A percentile compares a stretch with the other conserved stretches of the same genome.
Evolutionary conservation across 2,113 vertebrate species (phyloP).

Genomic region (Trematomus loennbergii): DNA sequence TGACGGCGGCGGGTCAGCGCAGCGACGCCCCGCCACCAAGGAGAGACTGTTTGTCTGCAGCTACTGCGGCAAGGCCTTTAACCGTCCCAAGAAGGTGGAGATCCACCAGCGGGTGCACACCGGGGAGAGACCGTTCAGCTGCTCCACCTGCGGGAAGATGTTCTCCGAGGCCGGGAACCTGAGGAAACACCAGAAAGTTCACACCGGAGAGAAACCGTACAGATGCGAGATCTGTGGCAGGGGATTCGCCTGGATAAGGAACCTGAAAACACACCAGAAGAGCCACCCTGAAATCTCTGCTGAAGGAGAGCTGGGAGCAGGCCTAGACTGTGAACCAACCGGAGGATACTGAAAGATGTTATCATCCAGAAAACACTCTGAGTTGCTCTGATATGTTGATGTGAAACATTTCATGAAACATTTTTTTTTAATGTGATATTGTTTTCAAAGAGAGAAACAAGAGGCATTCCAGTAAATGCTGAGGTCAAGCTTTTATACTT

Average conservation of each 20-base stretch:
- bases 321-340: not conserved
- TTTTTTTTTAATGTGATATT: not conserved
- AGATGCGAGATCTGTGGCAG: constrained; percentile 76
- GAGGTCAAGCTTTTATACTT: not conserved
- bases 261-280: constrained; percentile 82
- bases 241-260: constrained; percentile 81
- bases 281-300: constrained; percentile 70
- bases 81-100: constrained; percentile 83
- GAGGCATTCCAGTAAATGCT: not conserved
- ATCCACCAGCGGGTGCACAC: constrained; percentile 84
- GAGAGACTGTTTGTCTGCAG: constrained; percentile 81
- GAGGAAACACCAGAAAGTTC: constrained; percentile 82
- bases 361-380: not conserved
- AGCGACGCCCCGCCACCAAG: constrained; percentile 41
- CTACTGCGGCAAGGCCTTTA: constrained; percentile 82
- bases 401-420: too few species aligned
- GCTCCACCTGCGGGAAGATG: constrained; percentile 81
- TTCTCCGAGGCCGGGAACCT: constrained; percentile 83
- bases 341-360: not conserved
- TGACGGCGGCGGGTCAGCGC: not conserved
- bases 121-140: constrained; percentile 82
- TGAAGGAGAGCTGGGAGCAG: constrained; percentile 12
- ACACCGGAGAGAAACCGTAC: constrained; percentile 81
- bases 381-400: not conserved
- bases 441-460: not conserved